A percentile compares a stretch with the other conserved stretches of the same genome.
Conservation (phyloP, 92 coral and sea anemone genomes). For the Parazoanthus darwini region DNA sequence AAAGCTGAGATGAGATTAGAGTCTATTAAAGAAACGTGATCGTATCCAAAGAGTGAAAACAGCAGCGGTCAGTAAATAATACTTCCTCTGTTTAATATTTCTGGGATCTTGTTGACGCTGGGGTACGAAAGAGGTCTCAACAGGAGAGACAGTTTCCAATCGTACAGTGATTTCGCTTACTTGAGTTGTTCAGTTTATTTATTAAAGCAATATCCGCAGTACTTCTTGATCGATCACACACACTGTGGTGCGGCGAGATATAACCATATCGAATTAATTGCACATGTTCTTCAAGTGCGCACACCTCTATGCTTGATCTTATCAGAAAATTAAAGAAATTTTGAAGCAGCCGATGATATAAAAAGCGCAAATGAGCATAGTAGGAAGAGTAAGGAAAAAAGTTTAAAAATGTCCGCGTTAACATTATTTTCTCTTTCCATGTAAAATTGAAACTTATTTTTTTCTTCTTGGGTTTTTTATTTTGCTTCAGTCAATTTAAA, state of each 20-base stretch:
- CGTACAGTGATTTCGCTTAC: neutral
- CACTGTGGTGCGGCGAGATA: slow-evolving; percentile 2
- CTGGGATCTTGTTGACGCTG: neutral
- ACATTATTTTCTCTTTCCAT: too few relatives aligned
- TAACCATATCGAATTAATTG: neutral
- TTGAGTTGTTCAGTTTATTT: neutral
- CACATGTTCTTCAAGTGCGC: neutral
- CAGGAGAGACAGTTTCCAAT: neutral
- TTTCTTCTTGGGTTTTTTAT: too few relatives aligned
- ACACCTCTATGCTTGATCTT: neutral
- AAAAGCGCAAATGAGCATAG: neutral
- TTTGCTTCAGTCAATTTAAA: too few relatives aligned
- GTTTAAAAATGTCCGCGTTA: too few relatives aligned
- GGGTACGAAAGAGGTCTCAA: neutral
- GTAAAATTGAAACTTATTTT: too few relatives aligned
- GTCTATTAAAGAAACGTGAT: neutral
- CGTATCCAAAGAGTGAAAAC: neutral
- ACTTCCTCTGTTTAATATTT: neutral
- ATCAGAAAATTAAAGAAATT: neutral
- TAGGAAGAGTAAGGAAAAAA: neutral
- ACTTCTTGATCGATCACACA: neutral
- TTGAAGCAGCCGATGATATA: neutral
- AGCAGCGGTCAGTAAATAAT: neutral
- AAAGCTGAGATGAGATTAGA: neutral
- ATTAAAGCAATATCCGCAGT: neutral